These are phyloP conservation scores for Crepidodera aurea DNA, from an alignment of 2,888 invertebrate genomes.

Conservation along the genomic window DNA sequence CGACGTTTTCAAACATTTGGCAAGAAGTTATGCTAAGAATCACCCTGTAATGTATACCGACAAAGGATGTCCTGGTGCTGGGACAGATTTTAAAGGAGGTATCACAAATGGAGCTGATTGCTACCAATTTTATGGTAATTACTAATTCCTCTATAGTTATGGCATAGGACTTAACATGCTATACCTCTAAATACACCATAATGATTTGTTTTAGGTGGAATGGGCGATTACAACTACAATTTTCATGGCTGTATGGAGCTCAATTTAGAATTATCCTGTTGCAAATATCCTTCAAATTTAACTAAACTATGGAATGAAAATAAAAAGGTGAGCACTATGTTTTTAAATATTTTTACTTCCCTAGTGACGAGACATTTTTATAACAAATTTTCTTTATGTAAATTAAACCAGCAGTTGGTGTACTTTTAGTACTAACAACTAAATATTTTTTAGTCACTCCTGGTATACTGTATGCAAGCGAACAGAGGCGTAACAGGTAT, in stretches of 20 bases:
- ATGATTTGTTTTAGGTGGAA: conserved; percentile 62
- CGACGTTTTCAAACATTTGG: conserved; percentile 69
- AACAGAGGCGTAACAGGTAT: conserved; percentile 69
- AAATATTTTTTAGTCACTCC: conserved; percentile 61
- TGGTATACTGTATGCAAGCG: conserved; percentile 66
- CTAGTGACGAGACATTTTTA: no score
- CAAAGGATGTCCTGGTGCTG: conserved; percentile 57
- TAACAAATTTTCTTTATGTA: no score
- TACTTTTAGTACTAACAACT: no score
- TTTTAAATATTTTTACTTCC: no score
- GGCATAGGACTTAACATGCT: no score
- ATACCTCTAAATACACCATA: no score
- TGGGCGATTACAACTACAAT: conserved; percentile 77
- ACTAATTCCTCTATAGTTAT: no score
- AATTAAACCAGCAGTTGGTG: no score
- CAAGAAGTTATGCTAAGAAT: conserved; percentile 66
- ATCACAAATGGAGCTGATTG: conserved; percentile 74
- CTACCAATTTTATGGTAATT: conserved; percentile 69
- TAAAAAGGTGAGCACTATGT: conserved; percentile 64
- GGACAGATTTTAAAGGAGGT: conserved; percentile 63
- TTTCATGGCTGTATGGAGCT: conserved; percentile 72
- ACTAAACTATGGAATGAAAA: conserved; percentile 68
- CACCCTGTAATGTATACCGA: conserved; percentile 68
- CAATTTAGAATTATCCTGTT: conserved; percentile 73
- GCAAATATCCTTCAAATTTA: conserved; percentile 69